A percentile compares a stretch with the other conserved stretches of the same genome.
phyloP scores from a whole-genome alignment of 23 tunicate species.

The Botrylloides violaceus region DNA sequence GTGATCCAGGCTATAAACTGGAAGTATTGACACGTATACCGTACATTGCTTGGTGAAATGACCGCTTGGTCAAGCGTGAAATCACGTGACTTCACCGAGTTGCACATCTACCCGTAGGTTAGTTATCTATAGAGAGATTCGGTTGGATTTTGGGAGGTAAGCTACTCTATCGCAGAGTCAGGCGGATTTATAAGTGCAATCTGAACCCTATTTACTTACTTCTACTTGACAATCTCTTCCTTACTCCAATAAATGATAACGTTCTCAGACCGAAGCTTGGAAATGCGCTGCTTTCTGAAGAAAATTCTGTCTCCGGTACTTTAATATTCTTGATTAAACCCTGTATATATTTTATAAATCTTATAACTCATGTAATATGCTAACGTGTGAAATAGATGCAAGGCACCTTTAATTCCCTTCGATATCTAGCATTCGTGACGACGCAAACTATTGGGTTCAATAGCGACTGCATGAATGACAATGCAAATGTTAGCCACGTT shows the following conservation, averaged over 20 bases:
- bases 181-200: neutral
- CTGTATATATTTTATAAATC: constrained; percentile 13
- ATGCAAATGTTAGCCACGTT: constrained; percentile 69
- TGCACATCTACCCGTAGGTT: too few relatives aligned
- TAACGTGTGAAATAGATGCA: neutral
- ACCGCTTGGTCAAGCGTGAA: too few relatives aligned
- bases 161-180: too few relatives aligned
- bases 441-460: constrained; percentile 80
- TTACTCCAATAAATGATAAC: constrained; percentile 25
- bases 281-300: constrained; percentile 45
- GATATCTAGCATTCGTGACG: constrained; percentile 61
- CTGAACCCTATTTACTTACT: neutral
- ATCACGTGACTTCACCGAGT: too few relatives aligned
- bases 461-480: constrained; percentile 77
- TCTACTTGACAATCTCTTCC: constrained; percentile 41
- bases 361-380: neutral
- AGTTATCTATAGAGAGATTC: too few relatives aligned
- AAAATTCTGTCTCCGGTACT: constrained; percentile 30
- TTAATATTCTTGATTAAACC: constrained; percentile 45
- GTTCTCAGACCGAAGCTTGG: constrained; percentile 1
- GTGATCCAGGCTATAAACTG: too few relatives aligned
- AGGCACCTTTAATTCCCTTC: constrained; percentile 65
- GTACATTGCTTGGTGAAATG: too few relatives aligned
- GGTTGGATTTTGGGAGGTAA: too few relatives aligned
- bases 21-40: too few relatives aligned